phyloP scores from a whole-genome alignment of 1,140 invertebrate genomes.

The Saxidomus purpurata region DNA sequence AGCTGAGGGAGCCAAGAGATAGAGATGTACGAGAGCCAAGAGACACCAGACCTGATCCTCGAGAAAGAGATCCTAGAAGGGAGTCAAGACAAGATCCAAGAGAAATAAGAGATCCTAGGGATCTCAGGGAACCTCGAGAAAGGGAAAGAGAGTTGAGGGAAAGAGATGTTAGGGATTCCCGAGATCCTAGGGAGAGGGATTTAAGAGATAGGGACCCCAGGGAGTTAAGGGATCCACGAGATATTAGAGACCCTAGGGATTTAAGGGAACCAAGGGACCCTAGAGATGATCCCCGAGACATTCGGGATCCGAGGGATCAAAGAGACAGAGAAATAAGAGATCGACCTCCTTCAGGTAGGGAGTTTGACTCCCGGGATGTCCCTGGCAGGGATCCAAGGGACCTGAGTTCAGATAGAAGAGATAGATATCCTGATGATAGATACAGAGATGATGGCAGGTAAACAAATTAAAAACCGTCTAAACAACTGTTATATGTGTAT shows the following conservation, averaged over 20 bases:
- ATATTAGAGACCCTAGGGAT: slow-evolving; percentile 36
- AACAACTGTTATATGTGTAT: too few species aligned
- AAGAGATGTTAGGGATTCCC: slow-evolving; percentile 14
- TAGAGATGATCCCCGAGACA: background rate
- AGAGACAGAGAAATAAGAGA: slow-evolving; percentile 29
- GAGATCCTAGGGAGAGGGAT: slow-evolving; percentile 37
- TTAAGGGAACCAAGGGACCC: background rate
- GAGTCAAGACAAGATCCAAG: slow-evolving; percentile 25
- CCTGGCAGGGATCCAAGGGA: slow-evolving; percentile 26
- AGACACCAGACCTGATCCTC: slow-evolving; percentile 2
- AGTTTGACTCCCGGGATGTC: slow-evolving; percentile 15
- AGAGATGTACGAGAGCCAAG: background rate
- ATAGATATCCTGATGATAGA: slow-evolving; percentile 58
- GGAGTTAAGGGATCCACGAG: slow-evolving; percentile 45
- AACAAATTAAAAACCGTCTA: too few species aligned
- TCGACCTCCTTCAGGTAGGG: slow-evolving; percentile 20
- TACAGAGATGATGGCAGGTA: slow-evolving; percentile 52
- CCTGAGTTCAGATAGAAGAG: slow-evolving; percentile 46
- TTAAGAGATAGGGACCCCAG: slow-evolving; percentile 24
- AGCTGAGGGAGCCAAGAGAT: slow-evolving; percentile 4
- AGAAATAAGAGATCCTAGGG: slow-evolving; percentile 17
- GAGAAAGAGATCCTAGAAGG: slow-evolving; percentile 40
- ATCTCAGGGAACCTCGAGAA: background rate
- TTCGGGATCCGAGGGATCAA: slow-evolving; percentile 1
- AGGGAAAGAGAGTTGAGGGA: slow-evolving; percentile 33